Conservation (phyloP, 2,797 vertebrate species). For the Cephalopachus bancanus region DNA sequence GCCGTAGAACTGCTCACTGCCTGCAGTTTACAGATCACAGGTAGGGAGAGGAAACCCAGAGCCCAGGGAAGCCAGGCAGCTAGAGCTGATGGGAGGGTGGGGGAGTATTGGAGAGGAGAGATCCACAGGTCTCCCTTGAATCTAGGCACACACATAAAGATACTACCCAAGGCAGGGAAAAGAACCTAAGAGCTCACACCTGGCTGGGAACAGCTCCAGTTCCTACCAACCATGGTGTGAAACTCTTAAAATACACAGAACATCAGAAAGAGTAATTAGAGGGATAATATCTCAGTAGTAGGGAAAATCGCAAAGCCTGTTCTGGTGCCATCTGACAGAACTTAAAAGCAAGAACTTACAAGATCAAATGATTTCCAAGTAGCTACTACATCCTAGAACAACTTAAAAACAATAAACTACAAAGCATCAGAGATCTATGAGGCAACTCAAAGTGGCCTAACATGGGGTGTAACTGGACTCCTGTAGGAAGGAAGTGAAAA, state of each 20-base stretch:
- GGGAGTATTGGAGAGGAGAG: accelerated
- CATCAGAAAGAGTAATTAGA: not conserved
- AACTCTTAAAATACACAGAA: not conserved
- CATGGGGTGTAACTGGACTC: not conserved
- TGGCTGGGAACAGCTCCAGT: not conserved
- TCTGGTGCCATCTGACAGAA: not conserved
- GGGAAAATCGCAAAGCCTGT: not conserved
- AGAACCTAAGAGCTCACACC: not conserved
- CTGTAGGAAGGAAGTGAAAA: not conserved
- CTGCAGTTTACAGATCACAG: not conserved
- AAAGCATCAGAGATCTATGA: not conserved
- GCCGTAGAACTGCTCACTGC: not conserved
- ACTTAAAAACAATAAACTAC: not conserved
- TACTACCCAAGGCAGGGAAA: not conserved
- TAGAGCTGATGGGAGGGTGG: not conserved
- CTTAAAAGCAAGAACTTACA: not conserved
- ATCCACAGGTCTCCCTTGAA: not conserved
- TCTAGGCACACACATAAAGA: not conserved
- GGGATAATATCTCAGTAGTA: not conserved
- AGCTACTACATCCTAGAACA: not conserved
- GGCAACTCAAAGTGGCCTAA: not conserved
- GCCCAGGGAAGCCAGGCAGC: not conserved
- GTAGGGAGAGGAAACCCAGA: not conserved
- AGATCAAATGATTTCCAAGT: not conserved
- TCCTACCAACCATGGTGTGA: not conserved